Evolutionary conservation across 1,140 invertebrate genomes (phyloP).

Genomic region (Ceratosolen fusciceps): DNA sequence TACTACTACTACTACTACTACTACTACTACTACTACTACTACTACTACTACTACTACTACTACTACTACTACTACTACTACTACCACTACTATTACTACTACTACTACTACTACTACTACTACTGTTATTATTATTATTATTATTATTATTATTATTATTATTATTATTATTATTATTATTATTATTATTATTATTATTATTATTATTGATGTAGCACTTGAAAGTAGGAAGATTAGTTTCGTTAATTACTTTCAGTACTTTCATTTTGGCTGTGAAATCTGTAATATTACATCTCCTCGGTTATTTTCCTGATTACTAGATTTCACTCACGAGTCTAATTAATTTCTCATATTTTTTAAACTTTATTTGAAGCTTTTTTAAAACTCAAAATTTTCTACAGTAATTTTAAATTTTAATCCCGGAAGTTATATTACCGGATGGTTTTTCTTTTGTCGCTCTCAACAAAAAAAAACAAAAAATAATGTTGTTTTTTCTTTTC

Average conservation of each 20-base stretch:
- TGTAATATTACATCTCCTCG: neutral
- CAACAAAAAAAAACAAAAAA: neutral
- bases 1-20: too few relatives aligned
- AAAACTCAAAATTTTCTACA: neutral
- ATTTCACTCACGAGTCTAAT: neutral
- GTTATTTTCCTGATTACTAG: neutral
- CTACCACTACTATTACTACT: too few relatives aligned
- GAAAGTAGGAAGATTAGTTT: conserved; percentile 4
- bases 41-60: too few relatives aligned
- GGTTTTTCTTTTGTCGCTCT: neutral
- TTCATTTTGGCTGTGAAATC: conserved; percentile 28
- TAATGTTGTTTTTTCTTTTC: too few relatives aligned
- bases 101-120: too few relatives aligned
- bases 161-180: too few relatives aligned
- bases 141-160: too few relatives aligned
- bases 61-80: too few relatives aligned
- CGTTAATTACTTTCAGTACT: neutral
- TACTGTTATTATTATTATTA: too few relatives aligned
- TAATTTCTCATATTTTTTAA: neutral
- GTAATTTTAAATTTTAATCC: neutral
- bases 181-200: too few relatives aligned
- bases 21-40: too few relatives aligned
- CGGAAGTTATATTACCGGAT: conserved; percentile 8
- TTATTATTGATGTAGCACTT: neutral
- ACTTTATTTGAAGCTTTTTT: too few relatives aligned